phyloP scores from a whole-genome alignment of 2,888 invertebrate species.

The Danaus chrysippus region DNA sequence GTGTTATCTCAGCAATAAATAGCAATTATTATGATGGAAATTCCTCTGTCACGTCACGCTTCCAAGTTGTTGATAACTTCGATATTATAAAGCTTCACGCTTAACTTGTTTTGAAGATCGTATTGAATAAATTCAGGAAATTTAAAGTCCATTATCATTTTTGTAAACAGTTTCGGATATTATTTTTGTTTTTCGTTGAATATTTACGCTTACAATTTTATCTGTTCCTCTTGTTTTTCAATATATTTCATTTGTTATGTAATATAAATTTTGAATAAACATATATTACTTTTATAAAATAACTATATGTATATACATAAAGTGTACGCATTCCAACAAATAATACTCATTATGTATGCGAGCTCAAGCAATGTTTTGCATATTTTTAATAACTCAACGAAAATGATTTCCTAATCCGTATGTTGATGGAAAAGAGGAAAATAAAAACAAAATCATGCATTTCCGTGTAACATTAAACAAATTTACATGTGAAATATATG shows the following conservation, averaged over 20 bases:
- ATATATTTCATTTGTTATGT: too few species aligned
- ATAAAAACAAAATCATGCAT: conserved; percentile 33
- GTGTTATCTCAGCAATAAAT: conserved; percentile 24
- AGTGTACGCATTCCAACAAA: too few species aligned
- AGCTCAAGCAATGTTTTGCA: too few species aligned
- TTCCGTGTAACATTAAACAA: conserved; percentile 48
- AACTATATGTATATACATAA: too few species aligned
- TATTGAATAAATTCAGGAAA: conserved; percentile 18
- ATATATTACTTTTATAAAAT: too few species aligned
- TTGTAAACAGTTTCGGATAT: not conserved
- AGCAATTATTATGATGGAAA: conserved; percentile 24
- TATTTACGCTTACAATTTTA: not conserved
- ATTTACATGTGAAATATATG: conserved; percentile 54
- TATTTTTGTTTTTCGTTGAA: not conserved
- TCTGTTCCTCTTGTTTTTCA: not conserved
- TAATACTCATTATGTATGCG: too few species aligned
- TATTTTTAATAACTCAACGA: too few species aligned
- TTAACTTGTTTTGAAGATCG: conserved; percentile 15
- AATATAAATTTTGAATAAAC: too few species aligned
- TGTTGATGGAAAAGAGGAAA: not conserved
- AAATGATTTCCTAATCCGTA: not conserved
- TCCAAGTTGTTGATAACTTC: conserved; percentile 17
- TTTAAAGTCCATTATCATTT: not conserved
- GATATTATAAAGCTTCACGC: conserved; percentile 22
- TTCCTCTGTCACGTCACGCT: conserved; percentile 18